These are phyloP conservation scores for Peromyscus nudipes DNA, from an alignment of 2,797 vertebrate species.

Conservation along the genomic window DNA sequence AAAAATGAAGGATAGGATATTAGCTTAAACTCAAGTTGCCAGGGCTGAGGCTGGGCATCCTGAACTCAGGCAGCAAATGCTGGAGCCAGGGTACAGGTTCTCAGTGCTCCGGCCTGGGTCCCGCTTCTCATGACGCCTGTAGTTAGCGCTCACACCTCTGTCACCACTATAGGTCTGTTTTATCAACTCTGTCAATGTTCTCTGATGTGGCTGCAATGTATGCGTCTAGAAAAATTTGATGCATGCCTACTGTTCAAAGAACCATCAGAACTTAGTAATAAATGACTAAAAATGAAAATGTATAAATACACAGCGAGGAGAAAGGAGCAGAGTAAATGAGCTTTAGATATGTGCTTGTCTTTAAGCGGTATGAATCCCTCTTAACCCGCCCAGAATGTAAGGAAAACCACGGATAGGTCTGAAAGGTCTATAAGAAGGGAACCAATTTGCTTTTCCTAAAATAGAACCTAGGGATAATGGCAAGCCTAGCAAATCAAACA, in stretches of 20 bases:
- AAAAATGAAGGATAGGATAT: neutral
- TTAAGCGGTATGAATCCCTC: neutral
- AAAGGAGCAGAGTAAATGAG: neutral
- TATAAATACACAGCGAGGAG: neutral
- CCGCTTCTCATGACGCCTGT: neutral
- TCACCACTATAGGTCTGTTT: conserved; percentile 4
- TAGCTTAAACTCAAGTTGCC: neutral
- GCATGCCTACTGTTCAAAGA: neutral
- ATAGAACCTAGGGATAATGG: neutral
- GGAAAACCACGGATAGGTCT: neutral
- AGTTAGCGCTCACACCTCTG: neutral
- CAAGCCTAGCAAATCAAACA: neutral
- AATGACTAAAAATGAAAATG: conserved; percentile 16
- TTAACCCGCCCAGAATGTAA: neutral
- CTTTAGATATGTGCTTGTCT: neutral
- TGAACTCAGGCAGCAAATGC: neutral
- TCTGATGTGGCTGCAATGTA: neutral
- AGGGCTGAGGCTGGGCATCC: neutral
- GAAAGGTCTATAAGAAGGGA: neutral
- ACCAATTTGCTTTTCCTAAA: neutral
- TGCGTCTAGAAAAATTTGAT: neutral
- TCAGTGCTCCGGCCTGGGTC: neutral
- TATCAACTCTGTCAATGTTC: neutral
- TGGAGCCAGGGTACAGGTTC: neutral
- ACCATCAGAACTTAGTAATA: neutral